Evolutionary conservation across 2,113 vertebrate species (phyloP).

Genomic region (Eretmochelys imbricata): DNA sequence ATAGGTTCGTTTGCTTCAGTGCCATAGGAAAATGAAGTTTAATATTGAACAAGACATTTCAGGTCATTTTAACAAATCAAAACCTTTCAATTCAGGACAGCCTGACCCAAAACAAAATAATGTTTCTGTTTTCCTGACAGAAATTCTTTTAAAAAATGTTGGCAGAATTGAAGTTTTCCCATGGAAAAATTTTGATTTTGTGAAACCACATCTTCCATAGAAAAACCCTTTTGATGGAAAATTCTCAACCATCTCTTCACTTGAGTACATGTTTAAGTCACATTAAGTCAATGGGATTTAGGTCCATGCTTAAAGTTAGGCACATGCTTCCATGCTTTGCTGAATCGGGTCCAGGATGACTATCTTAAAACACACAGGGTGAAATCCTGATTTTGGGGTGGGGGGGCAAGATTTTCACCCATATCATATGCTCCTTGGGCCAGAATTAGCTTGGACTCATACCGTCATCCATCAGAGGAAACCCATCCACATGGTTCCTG

Average conservation of each 20-base stretch:
- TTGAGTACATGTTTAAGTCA: not conserved
- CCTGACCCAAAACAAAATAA: not conserved
- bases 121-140: not conserved
- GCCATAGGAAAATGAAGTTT: not conserved
- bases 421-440: not conserved
- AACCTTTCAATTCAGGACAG: not conserved
- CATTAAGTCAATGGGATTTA: not conserved
- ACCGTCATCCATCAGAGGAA: not conserved
- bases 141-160: not conserved
- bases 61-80: not conserved
- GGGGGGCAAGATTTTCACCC: not conserved
- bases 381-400: not conserved
- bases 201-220: not conserved
- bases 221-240: not conserved
- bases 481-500: not conserved
- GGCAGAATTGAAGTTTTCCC: not conserved
- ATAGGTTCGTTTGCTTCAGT: not conserved
- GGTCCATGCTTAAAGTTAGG: not conserved
- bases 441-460: not conserved
- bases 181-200: not conserved
- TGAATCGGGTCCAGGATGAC: not conserved
- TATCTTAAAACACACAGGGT: not conserved
- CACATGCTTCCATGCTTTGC: not conserved
- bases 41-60: not conserved
- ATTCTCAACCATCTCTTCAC: not conserved